Evolutionary conservation across 2,113 vertebrate species (phyloP), one percentile per base, ranked within the genome.

Genomic region (Cercocebus atys): DNA sequence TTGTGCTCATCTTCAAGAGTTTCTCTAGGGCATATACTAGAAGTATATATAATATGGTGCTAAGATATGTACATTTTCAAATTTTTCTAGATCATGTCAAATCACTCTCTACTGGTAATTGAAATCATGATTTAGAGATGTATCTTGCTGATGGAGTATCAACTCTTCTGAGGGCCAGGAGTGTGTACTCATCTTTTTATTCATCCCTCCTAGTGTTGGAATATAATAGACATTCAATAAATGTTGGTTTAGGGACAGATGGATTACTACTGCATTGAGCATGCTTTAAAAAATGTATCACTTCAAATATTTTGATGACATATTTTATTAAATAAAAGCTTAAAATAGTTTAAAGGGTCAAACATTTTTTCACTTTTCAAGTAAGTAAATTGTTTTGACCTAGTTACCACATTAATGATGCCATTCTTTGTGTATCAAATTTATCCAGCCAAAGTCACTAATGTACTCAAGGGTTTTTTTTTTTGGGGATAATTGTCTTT

Each of bases 381-480:
- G 35, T 23, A 64, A 92, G 35, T 89, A 93, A 78, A 83, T 94
- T 80, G 91, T 8, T 97, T 97, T 97, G 59, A 43, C 90, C 18
- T 93, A 23, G 17, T 93, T 90, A 23, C 35, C 73, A 4, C 93
- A 5, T 78, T 95, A 91, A 50, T 95, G 18, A 84, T 88, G 8
- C 2, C 4, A 38, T 97, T 94, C 47, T 96, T 90, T 87, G 23
- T 70, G 4, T 90, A 78, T 97, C 20, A 70, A 0, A 45, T 96
- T 59, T 70, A 30, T 40, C 14, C 2, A 72, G 40, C 35, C 23
- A 66, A 3, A 66, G 59, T 94, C 20, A 66, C 52, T 84, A 73
- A 52, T 80, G 52, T 85, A 30, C 35, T 84, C 47, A 91, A 35
- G 50, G 45, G 52, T 1, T 89, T 25, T 82, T 82, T 82, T 82